A percentile compares a stretch with the other conserved stretches of the same genome.
These are phyloP conservation scores for Cosmorhoe ocellata DNA, from an alignment of 2,888 invertebrate genomes.

Conservation along the genomic window DNA sequence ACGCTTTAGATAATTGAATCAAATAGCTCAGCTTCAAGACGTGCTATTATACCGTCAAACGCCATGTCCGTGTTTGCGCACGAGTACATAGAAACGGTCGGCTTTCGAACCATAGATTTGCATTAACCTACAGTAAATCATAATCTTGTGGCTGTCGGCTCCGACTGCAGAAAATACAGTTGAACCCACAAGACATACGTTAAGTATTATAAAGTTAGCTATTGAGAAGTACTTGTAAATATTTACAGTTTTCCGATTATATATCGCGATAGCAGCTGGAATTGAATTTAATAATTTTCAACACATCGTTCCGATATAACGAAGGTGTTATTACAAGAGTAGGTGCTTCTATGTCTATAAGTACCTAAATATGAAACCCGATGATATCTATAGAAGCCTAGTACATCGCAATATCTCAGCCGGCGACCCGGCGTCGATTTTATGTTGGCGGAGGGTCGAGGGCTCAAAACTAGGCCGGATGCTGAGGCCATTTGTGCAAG, in stretches of 20 bases:
- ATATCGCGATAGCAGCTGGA: too few relatives aligned
- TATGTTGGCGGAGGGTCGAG: slow-evolving; percentile 38
- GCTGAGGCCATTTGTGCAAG: slow-evolving; percentile 47
- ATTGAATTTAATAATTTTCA: too few relatives aligned
- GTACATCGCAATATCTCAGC: too few relatives aligned
- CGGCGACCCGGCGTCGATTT: too few relatives aligned
- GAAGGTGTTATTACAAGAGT: too few relatives aligned
- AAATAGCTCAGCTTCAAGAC: slow-evolving; percentile 50
- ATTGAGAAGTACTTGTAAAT: too few relatives aligned
- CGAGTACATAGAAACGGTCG: slow-evolving; percentile 46
- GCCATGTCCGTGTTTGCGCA: slow-evolving; percentile 33
- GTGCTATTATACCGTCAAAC: slow-evolving; percentile 50
- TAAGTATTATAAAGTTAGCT: background rate
- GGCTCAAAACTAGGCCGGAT: slow-evolving; percentile 43
- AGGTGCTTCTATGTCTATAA: too few relatives aligned
- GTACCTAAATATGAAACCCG: too few relatives aligned
- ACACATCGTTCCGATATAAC: too few relatives aligned
- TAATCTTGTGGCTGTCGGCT: slow-evolving; percentile 51
- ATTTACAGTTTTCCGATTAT: too few relatives aligned
- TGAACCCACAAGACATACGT: background rate
- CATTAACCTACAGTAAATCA: slow-evolving; percentile 73
- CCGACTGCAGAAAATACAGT: slow-evolving; percentile 25
- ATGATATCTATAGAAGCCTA: too few relatives aligned
- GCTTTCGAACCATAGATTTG: slow-evolving; percentile 66
- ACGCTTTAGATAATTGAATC: slow-evolving; percentile 56